Base-by-base conservation (phyloP, 2,888 invertebrate genomes). In the Spicauda simplicius region DNA sequence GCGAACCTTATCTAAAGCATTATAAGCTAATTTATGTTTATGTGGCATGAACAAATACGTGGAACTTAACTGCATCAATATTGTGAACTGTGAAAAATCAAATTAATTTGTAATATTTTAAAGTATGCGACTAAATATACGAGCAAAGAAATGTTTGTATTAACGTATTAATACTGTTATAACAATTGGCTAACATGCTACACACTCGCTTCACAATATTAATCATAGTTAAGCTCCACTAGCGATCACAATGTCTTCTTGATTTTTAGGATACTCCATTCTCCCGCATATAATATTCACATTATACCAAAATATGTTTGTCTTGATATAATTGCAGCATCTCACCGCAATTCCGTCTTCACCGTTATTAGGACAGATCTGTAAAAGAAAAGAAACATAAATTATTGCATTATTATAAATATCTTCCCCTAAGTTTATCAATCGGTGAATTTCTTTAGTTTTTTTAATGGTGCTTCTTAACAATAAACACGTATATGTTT, bases 231-330 rank as follows among this genome's bases (percentile, higher is more conserved):
- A 86, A 86, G 87, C 86, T 86, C 90, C 88, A 86, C 81, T 76
- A 77, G 77, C 76, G 74, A 80, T 83, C 82, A 81, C 82, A 83
- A 80, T 77, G 76, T 80, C 77, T 77, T 76, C 72, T 74, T 75
- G 72, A 74, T 74, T 76, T 80, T 84, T 86, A 87, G 83, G 87
- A 84, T 84, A 87, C 78, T 82, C 84, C 82, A 79, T 79, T 72
- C n/a, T n/a, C 85, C 87, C 83, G 90, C 86, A 84, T 87, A 87
- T 85, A 88, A 83, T 89, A 87, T 86, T 91, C 90, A 91, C 91
- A 93, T 92, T 67, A 92, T 93, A 91, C 86, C 91, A 91, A 92
- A 91, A 91, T 91, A 92, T 92, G 92, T 91, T 91, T 91, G 90
- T 92, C 91, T 92, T 91, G 92, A 92, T 92, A 92, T 91, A 90